Base-by-base conservation (phyloP, 2,797 vertebrate species). In the Sebastiscus albofasciatus region DNA sequence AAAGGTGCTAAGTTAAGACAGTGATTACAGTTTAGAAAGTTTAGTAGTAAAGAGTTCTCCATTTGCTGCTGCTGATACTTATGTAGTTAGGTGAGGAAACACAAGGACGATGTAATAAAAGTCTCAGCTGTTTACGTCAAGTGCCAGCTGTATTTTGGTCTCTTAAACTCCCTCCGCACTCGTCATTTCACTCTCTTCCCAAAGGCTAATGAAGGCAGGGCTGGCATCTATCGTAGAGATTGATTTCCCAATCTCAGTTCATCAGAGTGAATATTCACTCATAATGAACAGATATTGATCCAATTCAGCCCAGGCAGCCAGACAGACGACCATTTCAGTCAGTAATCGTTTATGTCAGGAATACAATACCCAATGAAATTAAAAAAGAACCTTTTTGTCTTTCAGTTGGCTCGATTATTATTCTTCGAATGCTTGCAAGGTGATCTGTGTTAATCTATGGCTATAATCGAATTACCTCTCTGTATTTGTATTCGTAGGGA, bases 401-500 rank as follows among this genome's bases (percentile, higher is more conserved):
- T 71, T 86, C 1, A 33, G 10, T 31, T 14, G 20, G 8, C 14
- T 72, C 52, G 24, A 80, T 39, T 65, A 8, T 66, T 69, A 54
- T 20, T 58, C 13, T 77, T 27, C 29, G 9, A 58, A 58, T 72
- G 33, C 20, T 49, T 46, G 5, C 42, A 46, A 64, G 18, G 5
- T 36, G 20, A 67, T 78, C n/a, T 46, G 14, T 77, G 29, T 75
- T 67, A 8, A 61, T 65, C n/a, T 36, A n/a, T 6, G n/a, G 16
- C n/a, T 18, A 1, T 54, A 42, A 67, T 67, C 34, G 42, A 16
- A 68, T 71, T 5, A 33, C 13, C 34, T 73, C 14, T 59, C 8
- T 82, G 26, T 55, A 5, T 81, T 66, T 79, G 10, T 73, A 27
- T 84, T 79, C 31, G 4, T 79, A 94, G 93, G 42, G 4, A 93